Percentiles rank a stretch among this genome's conserved stretches.
Evolutionary conservation across 2,113 vertebrate genomes (phyloP).

Genomic region (Lasiurus cinereus): DNA sequence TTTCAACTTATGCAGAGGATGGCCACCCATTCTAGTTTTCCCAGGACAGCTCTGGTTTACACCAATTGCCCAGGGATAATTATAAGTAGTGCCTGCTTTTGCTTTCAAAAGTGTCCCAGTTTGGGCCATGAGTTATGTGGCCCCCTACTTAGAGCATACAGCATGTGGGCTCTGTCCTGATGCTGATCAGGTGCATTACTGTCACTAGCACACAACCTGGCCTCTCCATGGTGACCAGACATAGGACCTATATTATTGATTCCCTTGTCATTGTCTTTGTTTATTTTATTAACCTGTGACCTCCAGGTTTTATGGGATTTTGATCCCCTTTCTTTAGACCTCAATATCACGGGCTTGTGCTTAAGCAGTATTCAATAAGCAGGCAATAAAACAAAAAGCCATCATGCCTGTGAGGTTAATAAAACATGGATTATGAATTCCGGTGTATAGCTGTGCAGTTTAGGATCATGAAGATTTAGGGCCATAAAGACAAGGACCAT

Average conservation of each 20-base stretch:
- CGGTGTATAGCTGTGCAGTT: neutral
- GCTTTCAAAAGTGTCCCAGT: neutral
- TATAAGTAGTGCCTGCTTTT: neutral
- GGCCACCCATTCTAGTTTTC: neutral
- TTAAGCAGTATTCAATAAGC: neutral
- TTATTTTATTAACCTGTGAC: neutral
- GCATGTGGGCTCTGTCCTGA: neutral
- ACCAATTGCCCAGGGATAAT: neutral
- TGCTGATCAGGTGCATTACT: neutral
- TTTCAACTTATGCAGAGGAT: neutral
- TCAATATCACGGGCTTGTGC: neutral
- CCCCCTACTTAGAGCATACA: neutral
- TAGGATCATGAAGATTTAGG: neutral
- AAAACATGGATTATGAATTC: neutral
- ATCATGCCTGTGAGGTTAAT: neutral
- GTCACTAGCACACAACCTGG: neutral
- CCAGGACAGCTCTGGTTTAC: neutral
- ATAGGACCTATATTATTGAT: neutral
- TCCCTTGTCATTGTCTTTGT: neutral
- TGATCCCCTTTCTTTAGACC: neutral
- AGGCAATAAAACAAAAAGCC: neutral
- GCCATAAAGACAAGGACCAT: neutral
- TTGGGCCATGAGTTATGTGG: neutral
- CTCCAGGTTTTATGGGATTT: neutral
- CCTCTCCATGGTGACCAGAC: accelerated